These are phyloP conservation scores for Xestia rhomboidea DNA, from an alignment of 2,888 invertebrate species.

Conservation along the genomic window DNA sequence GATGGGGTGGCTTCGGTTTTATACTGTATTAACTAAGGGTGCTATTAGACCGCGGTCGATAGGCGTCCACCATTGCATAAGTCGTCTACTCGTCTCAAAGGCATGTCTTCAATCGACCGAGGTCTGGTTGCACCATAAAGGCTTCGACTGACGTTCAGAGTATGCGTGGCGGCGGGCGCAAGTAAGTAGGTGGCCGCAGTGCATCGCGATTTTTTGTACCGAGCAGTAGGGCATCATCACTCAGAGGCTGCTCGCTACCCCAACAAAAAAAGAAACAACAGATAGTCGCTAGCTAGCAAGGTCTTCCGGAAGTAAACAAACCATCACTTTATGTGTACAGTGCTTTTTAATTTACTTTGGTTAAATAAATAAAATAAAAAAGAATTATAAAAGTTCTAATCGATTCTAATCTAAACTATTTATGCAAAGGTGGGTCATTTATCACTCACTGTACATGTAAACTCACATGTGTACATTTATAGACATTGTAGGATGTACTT, in stretches of 20 bases:
- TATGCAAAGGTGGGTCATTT: no score
- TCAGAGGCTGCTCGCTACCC: neutral
- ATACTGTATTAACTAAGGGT: neutral
- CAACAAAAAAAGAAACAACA: neutral
- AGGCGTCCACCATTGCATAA: neutral
- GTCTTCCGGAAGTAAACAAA: neutral
- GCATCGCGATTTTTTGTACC: neutral
- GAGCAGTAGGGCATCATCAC: neutral
- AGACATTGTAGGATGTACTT: neutral
- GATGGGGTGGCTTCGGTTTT: neutral
- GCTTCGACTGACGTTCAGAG: neutral
- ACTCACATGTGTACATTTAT: neutral
- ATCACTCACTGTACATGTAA: no score
- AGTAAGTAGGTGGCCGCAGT: no score
- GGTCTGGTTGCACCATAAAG: neutral
- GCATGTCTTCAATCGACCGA: neutral
- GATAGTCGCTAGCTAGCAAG: neutral
- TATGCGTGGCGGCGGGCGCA: no score
- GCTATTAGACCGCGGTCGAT: neutral
- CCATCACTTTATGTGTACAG: no score
- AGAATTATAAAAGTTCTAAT: no score
- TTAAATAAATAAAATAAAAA: no score
- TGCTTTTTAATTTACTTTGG: no score
- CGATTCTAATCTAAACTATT: no score
- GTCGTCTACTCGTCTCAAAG: neutral